Conservation (phyloP, 2,888 invertebrate genomes). For the Zaprionus obscuricornis region DNA sequence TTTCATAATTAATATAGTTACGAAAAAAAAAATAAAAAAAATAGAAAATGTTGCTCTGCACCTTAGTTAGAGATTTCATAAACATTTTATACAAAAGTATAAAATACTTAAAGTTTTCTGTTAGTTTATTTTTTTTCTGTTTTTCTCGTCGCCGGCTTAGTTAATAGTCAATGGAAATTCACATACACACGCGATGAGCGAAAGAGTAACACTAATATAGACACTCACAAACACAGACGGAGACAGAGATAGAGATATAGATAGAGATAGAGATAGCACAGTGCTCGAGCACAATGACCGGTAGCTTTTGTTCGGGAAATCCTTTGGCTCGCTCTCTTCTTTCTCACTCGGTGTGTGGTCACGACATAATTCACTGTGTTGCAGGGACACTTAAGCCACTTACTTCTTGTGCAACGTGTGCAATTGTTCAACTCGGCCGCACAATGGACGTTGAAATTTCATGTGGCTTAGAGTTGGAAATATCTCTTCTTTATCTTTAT, state of each 20-base stretch:
- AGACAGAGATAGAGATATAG: not conserved
- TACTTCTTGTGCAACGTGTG: constrained; percentile 72
- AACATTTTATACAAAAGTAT: constrained; percentile 31
- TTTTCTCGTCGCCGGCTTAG: constrained; percentile 26
- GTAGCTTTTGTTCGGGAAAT: constrained; percentile 19
- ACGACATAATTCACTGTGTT: constrained; percentile 62
- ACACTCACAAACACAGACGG: not conserved
- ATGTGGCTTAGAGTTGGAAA: constrained; percentile 64
- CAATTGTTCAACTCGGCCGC: constrained; percentile 64
- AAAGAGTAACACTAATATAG: too few relatives aligned
- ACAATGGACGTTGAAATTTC: constrained; percentile 67
- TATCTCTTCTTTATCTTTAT: constrained; percentile 18
- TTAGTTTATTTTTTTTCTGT: too few relatives aligned
- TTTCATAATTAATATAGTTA: not conserved
- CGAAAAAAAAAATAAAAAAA: too few relatives aligned
- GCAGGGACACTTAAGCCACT: constrained; percentile 62
- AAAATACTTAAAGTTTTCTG: constrained; percentile 2
- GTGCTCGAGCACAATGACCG: constrained; percentile 42
- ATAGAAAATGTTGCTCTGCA: too few relatives aligned
- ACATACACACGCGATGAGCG: constrained; percentile 4
- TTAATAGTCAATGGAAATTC: constrained; percentile 23
- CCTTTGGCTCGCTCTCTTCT: constrained; percentile 23
- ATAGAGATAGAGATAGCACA: constrained; percentile 3
- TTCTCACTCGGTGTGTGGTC: not conserved
- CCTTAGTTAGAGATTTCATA: constrained; percentile 34